Evolutionary conservation across 2,113 vertebrate species (phyloP).

Genomic region (Triplophysa dalaica): DNA sequence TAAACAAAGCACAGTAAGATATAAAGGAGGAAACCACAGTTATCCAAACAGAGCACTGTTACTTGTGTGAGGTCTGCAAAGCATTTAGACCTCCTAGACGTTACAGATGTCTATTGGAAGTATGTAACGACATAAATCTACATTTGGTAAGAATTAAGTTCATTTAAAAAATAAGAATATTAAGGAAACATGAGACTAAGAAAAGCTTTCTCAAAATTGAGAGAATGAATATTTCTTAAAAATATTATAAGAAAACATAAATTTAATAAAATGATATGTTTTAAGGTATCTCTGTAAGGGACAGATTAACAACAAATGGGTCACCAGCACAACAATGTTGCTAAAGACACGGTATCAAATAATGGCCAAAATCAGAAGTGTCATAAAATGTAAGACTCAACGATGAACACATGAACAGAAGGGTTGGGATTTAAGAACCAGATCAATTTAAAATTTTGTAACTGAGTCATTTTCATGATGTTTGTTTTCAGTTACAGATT

Average conservation of each 20-base stretch:
- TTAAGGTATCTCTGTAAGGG: not conserved
- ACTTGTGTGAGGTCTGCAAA: not conserved
- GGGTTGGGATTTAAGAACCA: no score
- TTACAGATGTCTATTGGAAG: not conserved
- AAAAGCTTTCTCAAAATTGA: not conserved
- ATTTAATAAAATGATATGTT: not conserved
- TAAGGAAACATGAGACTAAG: not conserved
- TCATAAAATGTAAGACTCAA: not conserved
- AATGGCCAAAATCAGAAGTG: not conserved
- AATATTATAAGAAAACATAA: no score
- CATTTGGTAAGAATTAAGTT: not conserved
- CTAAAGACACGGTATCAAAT: no score
- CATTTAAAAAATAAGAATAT: not conserved
- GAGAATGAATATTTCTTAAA: not conserved
- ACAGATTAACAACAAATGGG: not conserved
- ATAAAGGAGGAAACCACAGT: not conserved
- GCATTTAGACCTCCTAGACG: not conserved
- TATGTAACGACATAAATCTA: not conserved
- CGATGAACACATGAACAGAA: not conserved
- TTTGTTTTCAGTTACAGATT: no score
- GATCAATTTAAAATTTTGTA: no score
- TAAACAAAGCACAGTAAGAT: not conserved
- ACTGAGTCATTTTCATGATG: no score
- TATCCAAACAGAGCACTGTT: conserved; percentile 18
- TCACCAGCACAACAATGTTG: not conserved